Evolutionary conservation across 2,113 vertebrate genomes (phyloP).

Genomic region (Alligator sinensis): DNA sequence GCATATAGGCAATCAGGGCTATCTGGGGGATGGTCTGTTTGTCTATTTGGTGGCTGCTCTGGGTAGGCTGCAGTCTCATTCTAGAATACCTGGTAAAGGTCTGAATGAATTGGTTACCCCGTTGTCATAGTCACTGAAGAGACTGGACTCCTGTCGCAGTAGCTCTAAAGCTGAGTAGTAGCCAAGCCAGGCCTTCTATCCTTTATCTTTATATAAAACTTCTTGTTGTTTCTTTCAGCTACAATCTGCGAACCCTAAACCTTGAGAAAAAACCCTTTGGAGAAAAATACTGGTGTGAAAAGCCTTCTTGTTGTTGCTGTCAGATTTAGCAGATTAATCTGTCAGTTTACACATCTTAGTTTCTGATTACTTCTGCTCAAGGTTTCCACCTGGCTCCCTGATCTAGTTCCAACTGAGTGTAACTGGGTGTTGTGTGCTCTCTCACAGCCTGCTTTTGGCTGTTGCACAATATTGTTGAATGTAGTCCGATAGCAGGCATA

Average conservation of each 20-base stretch:
- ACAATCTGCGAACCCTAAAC: not conserved
- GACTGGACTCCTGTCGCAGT: not conserved
- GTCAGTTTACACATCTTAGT: not conserved
- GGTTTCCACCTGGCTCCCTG: no score
- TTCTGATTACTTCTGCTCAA: not conserved
- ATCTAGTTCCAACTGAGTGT: not conserved
- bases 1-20: no score
- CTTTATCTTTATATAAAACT: not conserved
- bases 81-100: no score
- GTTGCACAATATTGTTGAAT: no score
- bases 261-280: rapidly evolving
- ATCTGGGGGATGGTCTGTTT: no score
- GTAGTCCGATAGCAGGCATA: no score
- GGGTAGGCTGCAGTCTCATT: no score
- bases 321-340: not conserved
- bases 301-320: not conserved
- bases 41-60: no score
- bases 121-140: not conserved
- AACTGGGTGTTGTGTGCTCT: not conserved
- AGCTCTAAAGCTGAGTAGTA: not conserved
- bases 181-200: not conserved
- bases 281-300: not conserved
- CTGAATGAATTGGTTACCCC: not conserved
- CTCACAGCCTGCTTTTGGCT: not conserved
- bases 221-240: not conserved